phyloP scores from a whole-genome alignment of 2,888 invertebrate species.

The Leptinotarsa tumamoca region DNA sequence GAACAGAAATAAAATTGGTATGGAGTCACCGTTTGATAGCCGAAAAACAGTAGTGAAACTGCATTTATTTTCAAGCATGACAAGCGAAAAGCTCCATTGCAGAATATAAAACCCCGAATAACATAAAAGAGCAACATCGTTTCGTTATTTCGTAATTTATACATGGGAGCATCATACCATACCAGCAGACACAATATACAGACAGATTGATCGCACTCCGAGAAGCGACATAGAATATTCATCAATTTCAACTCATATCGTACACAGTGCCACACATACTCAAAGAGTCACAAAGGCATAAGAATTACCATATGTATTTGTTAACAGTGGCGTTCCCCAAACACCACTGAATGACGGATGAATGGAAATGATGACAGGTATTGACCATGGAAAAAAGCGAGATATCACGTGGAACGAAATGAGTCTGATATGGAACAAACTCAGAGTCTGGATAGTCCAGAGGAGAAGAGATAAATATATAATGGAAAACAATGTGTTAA shows the following conservation, averaged over 20 bases:
- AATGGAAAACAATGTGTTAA: no score
- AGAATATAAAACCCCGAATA: background rate
- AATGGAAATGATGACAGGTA: background rate
- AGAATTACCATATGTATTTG: conserved; percentile 31
- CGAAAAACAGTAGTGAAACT: no score
- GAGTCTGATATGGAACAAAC: no score
- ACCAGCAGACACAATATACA: conserved; percentile 32
- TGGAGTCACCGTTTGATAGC: no score
- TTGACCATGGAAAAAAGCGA: no score
- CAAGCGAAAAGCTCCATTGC: background rate
- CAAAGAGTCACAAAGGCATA: conserved; percentile 35
- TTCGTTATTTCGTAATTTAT: conserved; percentile 16
- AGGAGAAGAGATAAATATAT: no score
- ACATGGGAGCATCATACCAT: background rate
- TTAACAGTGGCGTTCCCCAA: conserved; percentile 25
- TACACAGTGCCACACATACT: conserved; percentile 44
- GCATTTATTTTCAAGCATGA: background rate
- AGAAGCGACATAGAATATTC: conserved; percentile 52
- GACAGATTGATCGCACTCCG: conserved; percentile 48
- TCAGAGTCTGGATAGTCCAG: no score
- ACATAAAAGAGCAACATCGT: background rate
- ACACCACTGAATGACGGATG: background rate
- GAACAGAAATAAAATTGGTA: no score
- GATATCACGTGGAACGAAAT: no score
- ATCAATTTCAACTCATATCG: conserved; percentile 52